Percentiles rank a stretch among this genome's conserved stretches.
phyloP scores from a whole-genome alignment of 2,113 vertebrate species.

The Jacana jacana region DNA sequence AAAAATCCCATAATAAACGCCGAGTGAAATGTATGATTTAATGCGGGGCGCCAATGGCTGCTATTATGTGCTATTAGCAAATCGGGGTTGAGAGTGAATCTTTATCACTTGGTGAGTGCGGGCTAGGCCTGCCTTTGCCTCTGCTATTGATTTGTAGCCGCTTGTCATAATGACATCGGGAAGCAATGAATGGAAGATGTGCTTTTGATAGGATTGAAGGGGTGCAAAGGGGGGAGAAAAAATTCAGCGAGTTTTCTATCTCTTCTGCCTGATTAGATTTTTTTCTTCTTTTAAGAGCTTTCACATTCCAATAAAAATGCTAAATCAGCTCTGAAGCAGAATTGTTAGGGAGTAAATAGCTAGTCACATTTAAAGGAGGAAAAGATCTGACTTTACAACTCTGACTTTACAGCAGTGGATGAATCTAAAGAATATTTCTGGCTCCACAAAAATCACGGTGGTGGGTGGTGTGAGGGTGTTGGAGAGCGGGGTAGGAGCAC shows the following conservation, averaged over 20 bases:
- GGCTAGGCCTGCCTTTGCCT: conserved; percentile 69
- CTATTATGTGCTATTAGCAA: conserved; percentile 93
- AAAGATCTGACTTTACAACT: conserved; percentile 67
- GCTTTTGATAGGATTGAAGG: conserved; percentile 84
- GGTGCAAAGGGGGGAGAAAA: conserved; percentile 68
- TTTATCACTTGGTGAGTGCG: conserved; percentile 75
- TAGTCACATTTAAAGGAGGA: conserved; percentile 74
- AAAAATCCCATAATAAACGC: conserved; percentile 89
- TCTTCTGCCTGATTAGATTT: conserved; percentile 85
- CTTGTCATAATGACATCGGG: conserved; percentile 85
- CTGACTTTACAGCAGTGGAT: conserved; percentile 32
- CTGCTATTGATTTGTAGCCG: conserved; percentile 85
- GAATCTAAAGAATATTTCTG: conserved; percentile 36
- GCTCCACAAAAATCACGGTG: conserved; percentile 29
- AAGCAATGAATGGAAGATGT: conserved; percentile 86
- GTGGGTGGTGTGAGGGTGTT: not conserved
- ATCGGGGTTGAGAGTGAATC: conserved; percentile 83
- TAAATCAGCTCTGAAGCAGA: conserved; percentile 82
- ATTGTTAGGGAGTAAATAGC: conserved; percentile 82
- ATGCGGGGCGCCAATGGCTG: conserved; percentile 86
- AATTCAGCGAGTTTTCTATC: conserved; percentile 86
- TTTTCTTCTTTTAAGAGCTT: conserved; percentile 84
- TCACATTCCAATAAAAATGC: conserved; percentile 87
- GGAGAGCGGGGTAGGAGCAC: not conserved
- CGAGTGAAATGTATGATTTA: conserved; percentile 88